Conservation (phyloP, 2,113 vertebrate species). For the Oryzias melastigma region DNA sequence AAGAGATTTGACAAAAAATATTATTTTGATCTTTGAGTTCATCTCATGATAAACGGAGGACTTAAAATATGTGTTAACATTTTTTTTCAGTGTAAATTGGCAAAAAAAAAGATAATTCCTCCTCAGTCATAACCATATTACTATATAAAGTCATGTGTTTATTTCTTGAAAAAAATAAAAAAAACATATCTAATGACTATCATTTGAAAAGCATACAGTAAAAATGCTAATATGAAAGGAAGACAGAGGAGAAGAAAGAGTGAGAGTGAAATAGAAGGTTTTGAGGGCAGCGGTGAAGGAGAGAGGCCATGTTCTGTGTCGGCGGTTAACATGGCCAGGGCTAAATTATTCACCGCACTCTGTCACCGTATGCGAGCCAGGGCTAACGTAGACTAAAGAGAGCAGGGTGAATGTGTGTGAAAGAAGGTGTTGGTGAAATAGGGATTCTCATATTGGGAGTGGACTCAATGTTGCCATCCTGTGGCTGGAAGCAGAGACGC, state of each 20-base stretch:
- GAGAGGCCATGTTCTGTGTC: conserved; percentile 69
- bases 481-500: conserved; percentile 54
- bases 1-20: too few species aligned
- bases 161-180: too few species aligned
- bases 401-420: conserved; percentile 13
- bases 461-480: conserved; percentile 69
- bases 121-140: too few species aligned
- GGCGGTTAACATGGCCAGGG: conserved; percentile 66
- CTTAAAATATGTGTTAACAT: too few species aligned
- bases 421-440: too few species aligned
- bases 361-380: conserved; percentile 72
- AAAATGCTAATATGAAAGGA: conserved; percentile 11
- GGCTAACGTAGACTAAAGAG: conserved; percentile 56
- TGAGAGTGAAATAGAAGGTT: conserved; percentile 66
- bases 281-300: conserved; percentile 45
- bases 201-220: not conserved
- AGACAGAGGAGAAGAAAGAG: conserved; percentile 21
- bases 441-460: conserved; percentile 28
- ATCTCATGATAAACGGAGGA: too few species aligned
- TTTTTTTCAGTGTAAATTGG: too few species aligned
- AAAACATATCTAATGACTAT: not conserved
- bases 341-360: conserved; percentile 75
- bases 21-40: too few species aligned
- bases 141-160: too few species aligned
- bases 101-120: too few species aligned